phyloP scores from a whole-genome alignment of 2,888 invertebrate genomes.

The Chrysina gloriosa region DNA sequence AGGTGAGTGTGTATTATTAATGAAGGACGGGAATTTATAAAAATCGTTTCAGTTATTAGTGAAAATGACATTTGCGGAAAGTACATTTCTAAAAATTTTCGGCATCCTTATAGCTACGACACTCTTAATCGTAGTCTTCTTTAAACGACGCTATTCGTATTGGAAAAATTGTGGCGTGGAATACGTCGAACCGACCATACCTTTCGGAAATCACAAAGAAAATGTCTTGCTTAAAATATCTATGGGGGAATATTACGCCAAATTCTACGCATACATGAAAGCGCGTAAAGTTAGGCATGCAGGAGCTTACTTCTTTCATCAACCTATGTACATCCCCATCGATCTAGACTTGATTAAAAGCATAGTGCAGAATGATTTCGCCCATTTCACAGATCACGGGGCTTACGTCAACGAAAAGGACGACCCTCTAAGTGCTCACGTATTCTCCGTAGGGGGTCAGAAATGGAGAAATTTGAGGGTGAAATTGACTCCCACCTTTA shows the following conservation, averaged over 20 bases:
- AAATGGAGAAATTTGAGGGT: no score
- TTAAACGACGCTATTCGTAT: constrained; percentile 49
- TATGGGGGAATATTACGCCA: constrained; percentile 36
- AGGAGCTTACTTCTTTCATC: constrained; percentile 48
- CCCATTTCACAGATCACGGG: constrained; percentile 71
- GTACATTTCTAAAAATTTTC: background rate
- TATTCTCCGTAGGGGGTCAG: constrained; percentile 69
- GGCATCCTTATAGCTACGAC: background rate
- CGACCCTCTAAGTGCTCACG: constrained; percentile 69
- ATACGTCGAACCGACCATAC: constrained; percentile 50
- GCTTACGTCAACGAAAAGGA: constrained; percentile 68
- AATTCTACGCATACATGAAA: constrained; percentile 47
- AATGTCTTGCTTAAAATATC: constrained; percentile 18
- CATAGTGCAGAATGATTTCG: constrained; percentile 70
- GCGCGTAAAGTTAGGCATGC: constrained; percentile 45
- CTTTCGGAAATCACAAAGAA: constrained; percentile 51
- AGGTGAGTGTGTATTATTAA: no score
- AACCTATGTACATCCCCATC: constrained; percentile 46
- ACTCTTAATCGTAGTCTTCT: constrained; percentile 39
- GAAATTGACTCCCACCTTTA: no score
- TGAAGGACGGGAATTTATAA: no score
- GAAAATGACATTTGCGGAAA: background rate
- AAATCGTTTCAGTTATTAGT: no score
- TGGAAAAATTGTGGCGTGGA: constrained; percentile 53
- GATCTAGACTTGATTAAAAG: constrained; percentile 54